phyloP scores from a whole-genome alignment of 2,113 vertebrate genomes.

The Silurus meridionalis region DNA sequence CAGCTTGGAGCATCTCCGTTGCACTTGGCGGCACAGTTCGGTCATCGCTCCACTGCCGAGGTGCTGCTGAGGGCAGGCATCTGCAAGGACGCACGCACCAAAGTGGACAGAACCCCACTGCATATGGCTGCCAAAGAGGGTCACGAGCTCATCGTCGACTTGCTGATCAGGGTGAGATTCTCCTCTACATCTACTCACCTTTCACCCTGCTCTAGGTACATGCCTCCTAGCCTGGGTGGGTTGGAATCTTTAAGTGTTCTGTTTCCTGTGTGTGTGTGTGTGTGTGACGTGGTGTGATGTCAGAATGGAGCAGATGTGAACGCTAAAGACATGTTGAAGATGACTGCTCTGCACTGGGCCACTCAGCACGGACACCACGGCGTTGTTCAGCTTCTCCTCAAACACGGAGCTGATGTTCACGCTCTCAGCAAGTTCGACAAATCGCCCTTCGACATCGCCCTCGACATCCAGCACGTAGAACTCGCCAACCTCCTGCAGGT shows the following conservation, averaged over 20 bases:
- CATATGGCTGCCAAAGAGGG: conserved; percentile 91
- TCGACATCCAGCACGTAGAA: conserved; percentile 84
- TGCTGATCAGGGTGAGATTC: conserved; percentile 81
- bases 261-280: too few species aligned
- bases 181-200: not conserved
- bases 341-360: conserved; percentile 94
- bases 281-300: not conserved
- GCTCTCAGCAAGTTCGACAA: conserved; percentile 91
- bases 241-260: too few species aligned
- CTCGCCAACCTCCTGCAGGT: conserved; percentile 88
- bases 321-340: conserved; percentile 94
- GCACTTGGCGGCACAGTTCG: conserved; percentile 88
- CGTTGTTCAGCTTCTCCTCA: conserved; percentile 83
- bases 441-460: conserved; percentile 86
- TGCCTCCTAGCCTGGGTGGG: too few species aligned
- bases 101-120: conserved; percentile 89
- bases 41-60: conserved; percentile 89
- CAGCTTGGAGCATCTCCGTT: conserved; percentile 90
- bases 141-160: conserved; percentile 82
- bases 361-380: conserved; percentile 82
- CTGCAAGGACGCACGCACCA: conserved; percentile 90
- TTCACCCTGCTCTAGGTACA: not conserved
- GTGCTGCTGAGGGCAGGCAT: conserved; percentile 89
- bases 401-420: conserved; percentile 83
- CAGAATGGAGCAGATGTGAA: conserved; percentile 92